A percentile compares a stretch with the other conserved stretches of the same genome.
These are phyloP conservation scores for Sarcophaga peregrina DNA, from an alignment of 1,140 invertebrate species.

Conservation along the genomic window DNA sequence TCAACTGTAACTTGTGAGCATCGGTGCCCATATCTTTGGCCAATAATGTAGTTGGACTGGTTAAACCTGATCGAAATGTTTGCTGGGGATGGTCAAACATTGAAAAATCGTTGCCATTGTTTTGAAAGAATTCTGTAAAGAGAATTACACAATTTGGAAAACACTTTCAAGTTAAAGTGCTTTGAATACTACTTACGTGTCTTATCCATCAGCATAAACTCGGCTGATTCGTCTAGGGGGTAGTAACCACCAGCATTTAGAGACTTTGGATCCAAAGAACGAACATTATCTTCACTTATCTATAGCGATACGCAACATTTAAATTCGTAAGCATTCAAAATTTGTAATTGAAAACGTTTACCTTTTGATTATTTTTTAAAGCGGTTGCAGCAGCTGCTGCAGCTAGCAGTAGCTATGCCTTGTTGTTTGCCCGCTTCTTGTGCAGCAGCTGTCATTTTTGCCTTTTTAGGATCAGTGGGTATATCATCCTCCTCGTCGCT, in stretches of 20 bases:
- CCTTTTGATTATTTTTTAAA: conserved; percentile 55
- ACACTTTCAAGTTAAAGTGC: conserved; percentile 15
- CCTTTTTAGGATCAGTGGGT: conserved; percentile 64
- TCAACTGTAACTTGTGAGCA: conserved; percentile 79
- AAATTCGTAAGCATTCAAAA: background rate
- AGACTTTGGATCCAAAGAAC: conserved; percentile 54
- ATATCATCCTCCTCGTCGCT: conserved; percentile 78
- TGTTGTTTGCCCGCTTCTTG: conserved; percentile 43
- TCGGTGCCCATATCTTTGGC: conserved; percentile 71
- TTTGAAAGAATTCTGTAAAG: conserved; percentile 58
- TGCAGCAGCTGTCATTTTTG: conserved; percentile 51
- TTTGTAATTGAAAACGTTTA: background rate
- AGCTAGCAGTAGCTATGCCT: conserved; percentile 47
- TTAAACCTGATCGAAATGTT: conserved; percentile 31
- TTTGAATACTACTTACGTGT: conserved; percentile 49
- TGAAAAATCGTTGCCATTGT: conserved; percentile 53
- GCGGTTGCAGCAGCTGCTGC: conserved; percentile 30
- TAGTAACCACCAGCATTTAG: conserved; percentile 50
- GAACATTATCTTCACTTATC: conserved; percentile 55
- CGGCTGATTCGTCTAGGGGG: conserved; percentile 58
- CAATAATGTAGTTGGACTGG: conserved; percentile 71
- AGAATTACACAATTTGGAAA: background rate
- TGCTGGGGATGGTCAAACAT: conserved; percentile 18
- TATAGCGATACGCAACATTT: background rate
- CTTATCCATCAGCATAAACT: conserved; percentile 60